phyloP scores from a whole-genome alignment of 2,113 vertebrate genomes.

The Dasyurus viverrinus region DNA sequence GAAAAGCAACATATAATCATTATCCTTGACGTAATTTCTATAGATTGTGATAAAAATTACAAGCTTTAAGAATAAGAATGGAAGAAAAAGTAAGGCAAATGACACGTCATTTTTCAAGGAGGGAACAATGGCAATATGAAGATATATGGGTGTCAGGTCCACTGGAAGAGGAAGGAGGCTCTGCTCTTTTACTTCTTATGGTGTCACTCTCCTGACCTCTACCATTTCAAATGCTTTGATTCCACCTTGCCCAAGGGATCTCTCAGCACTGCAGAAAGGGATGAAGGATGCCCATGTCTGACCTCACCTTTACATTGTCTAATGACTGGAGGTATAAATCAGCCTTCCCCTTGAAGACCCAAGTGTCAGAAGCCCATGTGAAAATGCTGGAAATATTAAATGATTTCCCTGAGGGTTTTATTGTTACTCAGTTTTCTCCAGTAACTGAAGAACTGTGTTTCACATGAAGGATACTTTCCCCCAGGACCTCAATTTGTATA shows the following conservation, averaged over 20 bases:
- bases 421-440: slow-evolving; percentile 74
- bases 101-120: slow-evolving; percentile 76
- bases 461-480: slow-evolving; percentile 69
- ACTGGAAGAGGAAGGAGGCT: slow-evolving; percentile 76
- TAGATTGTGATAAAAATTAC: slow-evolving; percentile 60
- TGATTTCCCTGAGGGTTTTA: slow-evolving; percentile 79
- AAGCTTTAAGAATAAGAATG: slow-evolving; percentile 76
- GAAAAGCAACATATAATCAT: slow-evolving; percentile 53
- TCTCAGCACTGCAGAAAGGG: slow-evolving; percentile 64
- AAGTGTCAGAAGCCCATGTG: slow-evolving; percentile 74
- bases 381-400: slow-evolving; percentile 79
- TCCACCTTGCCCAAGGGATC: slow-evolving; percentile 83
- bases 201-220: slow-evolving; percentile 80
- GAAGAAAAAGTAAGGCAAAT: slow-evolving; percentile 76
- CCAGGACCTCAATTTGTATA: slow-evolving; percentile 62
- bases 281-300: slow-evolving; percentile 82
- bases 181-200: slow-evolving; percentile 70
- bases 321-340: slow-evolving; percentile 80
- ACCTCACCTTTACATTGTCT: slow-evolving; percentile 83
- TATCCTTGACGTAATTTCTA: slow-evolving; percentile 73
- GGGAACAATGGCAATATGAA: slow-evolving; percentile 77
- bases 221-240: slow-evolving; percentile 82
- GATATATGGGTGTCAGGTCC: slow-evolving; percentile 76
- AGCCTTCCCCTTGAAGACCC: slow-evolving; percentile 71
- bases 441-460: slow-evolving; percentile 68